phyloP scores from a whole-genome alignment of 2,888 invertebrate genomes.

The Ornithoptera alexandrae region DNA sequence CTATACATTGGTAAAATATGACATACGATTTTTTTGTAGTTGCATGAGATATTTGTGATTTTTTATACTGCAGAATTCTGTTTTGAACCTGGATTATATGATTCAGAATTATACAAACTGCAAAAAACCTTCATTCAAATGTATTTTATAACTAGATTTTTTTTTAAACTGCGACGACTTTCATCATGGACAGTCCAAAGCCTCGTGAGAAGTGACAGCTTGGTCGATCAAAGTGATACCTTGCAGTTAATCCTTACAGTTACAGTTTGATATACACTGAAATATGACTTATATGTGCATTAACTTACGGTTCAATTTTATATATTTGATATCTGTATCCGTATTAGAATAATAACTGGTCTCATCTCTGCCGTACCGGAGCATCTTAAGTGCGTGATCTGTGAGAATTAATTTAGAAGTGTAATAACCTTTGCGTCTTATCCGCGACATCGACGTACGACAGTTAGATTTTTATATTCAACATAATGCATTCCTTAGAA shows the following conservation, averaged over 20 bases:
- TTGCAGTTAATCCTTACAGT: conserved; percentile 39
- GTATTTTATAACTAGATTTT: background rate
- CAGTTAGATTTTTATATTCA: conserved; percentile 33
- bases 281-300: conserved; percentile 34
- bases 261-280: conserved; percentile 10
- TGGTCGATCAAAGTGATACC: conserved; percentile 60
- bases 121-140: background rate
- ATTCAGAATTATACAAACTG: background rate
- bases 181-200: conserved; percentile 54
- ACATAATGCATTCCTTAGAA: no score
- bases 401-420: conserved; percentile 74
- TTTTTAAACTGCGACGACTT: conserved; percentile 41
- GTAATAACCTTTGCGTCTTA: conserved; percentile 62
- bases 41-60: no score
- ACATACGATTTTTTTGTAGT: no score
- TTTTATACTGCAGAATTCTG: no score
- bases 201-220: conserved; percentile 71
- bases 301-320: conserved; percentile 37
- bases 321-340: conserved; percentile 29
- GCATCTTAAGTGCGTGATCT: conserved; percentile 60
- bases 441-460: conserved; percentile 63
- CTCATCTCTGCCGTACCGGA: conserved; percentile 61
- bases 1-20: no score
- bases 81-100: background rate
- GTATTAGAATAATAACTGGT: conserved; percentile 49